Percentiles rank a stretch among this genome's conserved stretches.
phyloP scores from a whole-genome alignment of 2,888 invertebrate genomes.

The Drosophila quinaria region DNA sequence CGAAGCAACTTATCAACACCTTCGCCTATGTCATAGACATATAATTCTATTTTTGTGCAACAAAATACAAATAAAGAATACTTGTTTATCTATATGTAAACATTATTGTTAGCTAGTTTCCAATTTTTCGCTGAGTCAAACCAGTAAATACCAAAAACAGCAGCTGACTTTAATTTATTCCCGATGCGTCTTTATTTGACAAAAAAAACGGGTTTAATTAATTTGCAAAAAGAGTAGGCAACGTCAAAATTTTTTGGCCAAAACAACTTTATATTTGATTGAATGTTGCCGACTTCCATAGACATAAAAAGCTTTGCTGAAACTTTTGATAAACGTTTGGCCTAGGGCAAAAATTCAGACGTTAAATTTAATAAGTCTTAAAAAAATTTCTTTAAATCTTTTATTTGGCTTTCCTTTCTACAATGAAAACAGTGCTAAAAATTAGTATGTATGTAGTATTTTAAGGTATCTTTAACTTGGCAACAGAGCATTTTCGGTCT shows the following conservation, averaged over 20 bases:
- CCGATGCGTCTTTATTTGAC: slow-evolving; percentile 24
- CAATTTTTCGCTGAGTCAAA: slow-evolving; percentile 14
- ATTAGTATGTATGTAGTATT: neutral
- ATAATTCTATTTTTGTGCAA: slow-evolving; percentile 50
- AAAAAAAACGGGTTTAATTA: slow-evolving; percentile 47
- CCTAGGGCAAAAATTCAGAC: neutral
- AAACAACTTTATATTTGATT: slow-evolving; percentile 35
- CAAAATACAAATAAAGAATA: slow-evolving; percentile 16
- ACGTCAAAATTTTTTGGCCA: slow-evolving; percentile 16
- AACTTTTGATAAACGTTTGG: slow-evolving; percentile 9
- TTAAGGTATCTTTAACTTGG: neutral
- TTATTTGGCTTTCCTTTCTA: neutral
- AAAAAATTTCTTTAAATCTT: neutral
- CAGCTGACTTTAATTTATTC: slow-evolving; percentile 43
- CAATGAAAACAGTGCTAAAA: neutral
- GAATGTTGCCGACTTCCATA: slow-evolving; percentile 15
- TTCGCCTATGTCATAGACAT: slow-evolving; percentile 14
- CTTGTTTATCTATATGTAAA: slow-evolving; percentile 1
- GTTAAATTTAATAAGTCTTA: neutral
- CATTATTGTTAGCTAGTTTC: slow-evolving; percentile 56
- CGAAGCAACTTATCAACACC: slow-evolving; percentile 35
- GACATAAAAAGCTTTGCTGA: neutral
- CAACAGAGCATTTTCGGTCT: neutral
- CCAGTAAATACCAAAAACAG: slow-evolving; percentile 34
- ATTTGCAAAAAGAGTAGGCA: slow-evolving; percentile 46